Base-by-base conservation (phyloP, 2,113 vertebrate genomes). In the Macrotus californicus region DNA sequence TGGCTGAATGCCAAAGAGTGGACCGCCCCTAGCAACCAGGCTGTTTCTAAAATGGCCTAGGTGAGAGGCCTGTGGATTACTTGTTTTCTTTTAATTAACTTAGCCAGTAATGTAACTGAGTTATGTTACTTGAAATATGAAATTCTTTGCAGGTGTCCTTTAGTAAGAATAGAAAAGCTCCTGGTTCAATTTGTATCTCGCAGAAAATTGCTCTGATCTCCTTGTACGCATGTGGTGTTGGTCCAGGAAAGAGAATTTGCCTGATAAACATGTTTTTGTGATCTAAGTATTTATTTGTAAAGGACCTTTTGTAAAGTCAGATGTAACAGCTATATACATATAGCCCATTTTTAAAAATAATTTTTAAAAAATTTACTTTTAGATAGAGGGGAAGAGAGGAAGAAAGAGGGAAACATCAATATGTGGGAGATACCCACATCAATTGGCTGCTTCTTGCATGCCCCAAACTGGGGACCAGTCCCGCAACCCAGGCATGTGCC, bases 271-370 rank as follows among this genome's bases (percentile, higher is more conserved):
- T 29, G 24, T 18, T 84, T 89, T 59, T 87, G 50, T 96, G 66
- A 84, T 61, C 81, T 91, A 70, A 66, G 34, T 79, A 85, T 82
- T 92, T 79, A 90, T 86, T 89, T 89, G 21, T 91, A 39, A 93
- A 95, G 64, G 36, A 34, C 15, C 29, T 94, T 73, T 93, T 94
- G 12, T 82, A n/a, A 43, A 82, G 73, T 86, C 22, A 88, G 29
- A 70, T 61, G 21, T 70, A 75, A 93, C 3, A 79, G 52, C 69
- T 81, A 6, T 34, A 16, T 75, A 67, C 5, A 36, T 46, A 72
- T 11, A 72, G 31, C 4, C 39, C 48, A 0, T n/a, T 87, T 84
- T 61, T 29, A 24, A 59, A 82, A 56, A 56, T 56, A 56, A 56
- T 56, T 56, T 54, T 54, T 22, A 56, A 56, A 54, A 22, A 22